phyloP scores from a whole-genome alignment of 2,888 invertebrate species.

The Linnaemya vulpina region DNA sequence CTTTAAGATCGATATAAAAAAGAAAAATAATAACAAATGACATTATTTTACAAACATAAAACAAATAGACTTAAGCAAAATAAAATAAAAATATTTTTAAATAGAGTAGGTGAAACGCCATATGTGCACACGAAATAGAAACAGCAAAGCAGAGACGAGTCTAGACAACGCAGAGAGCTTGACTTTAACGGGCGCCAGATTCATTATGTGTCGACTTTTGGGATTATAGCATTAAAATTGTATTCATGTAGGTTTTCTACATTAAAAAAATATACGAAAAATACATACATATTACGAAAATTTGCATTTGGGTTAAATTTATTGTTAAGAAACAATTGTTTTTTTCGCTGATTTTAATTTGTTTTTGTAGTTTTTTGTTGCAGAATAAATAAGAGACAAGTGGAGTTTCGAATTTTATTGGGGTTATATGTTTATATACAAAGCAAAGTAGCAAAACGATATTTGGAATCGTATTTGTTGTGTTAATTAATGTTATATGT shows the following conservation, averaged over 20 bases:
- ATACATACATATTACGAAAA: conserved; percentile 22
- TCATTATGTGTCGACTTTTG: conserved; percentile 54
- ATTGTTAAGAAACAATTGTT: conserved; percentile 8
- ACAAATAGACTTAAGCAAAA: neutral
- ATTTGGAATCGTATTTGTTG: neutral
- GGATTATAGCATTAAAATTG: conserved; percentile 42
- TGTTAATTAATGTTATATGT: too few species aligned
- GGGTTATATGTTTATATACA: neutral
- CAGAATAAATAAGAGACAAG: conserved; percentile 16
- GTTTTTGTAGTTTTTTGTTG: conserved; percentile 10
- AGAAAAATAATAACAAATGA: conserved; percentile 17
- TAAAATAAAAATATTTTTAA: conserved; percentile 31
- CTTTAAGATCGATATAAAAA: conserved; percentile 50
- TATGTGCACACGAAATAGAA: conserved; percentile 34
- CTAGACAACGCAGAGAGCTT: conserved; percentile 51
- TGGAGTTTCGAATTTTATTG: conserved; percentile 26
- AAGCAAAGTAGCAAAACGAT: neutral
- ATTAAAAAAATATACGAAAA: neutral
- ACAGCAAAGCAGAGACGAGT: conserved; percentile 46
- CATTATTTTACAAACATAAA: conserved; percentile 21
- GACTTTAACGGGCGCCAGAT: conserved; percentile 59
- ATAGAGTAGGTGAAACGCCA: conserved; percentile 61
- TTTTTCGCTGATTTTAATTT: neutral
- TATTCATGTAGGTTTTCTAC: conserved; percentile 55
- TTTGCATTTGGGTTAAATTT: conserved; percentile 58